These are phyloP conservation scores for Ispidina picta DNA, from an alignment of 2,797 vertebrate species.

Conservation along the genomic window DNA sequence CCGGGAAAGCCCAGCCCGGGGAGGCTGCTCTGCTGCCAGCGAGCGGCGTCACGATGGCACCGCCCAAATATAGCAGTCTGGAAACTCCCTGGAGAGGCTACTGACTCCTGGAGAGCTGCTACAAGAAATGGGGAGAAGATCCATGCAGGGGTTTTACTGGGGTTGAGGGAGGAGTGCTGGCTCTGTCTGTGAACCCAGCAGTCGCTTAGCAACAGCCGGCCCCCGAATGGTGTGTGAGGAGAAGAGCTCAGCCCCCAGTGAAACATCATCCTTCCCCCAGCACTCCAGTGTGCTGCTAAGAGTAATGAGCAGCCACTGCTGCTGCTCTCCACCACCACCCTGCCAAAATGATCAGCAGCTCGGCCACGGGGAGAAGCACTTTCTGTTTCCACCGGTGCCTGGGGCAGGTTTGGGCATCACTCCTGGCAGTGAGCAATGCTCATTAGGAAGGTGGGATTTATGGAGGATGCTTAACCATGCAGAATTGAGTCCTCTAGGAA, in stretches of 20 bases:
- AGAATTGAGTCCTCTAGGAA: not conserved
- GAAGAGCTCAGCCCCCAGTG: not conserved
- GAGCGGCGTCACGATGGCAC: rapidly evolving
- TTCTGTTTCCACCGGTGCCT: not conserved
- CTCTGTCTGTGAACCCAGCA: conserved; percentile 74
- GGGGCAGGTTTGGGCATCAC: not conserved
- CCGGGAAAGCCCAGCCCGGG: not conserved
- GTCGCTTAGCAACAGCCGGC: conserved; percentile 82
- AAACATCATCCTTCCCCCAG: not conserved
- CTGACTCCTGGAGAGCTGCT: not conserved
- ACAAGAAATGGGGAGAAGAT: not conserved
- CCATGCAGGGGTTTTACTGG: not conserved
- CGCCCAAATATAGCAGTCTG: not conserved
- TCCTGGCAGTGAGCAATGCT: not conserved
- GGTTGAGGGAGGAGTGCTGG: conserved; percentile 72
- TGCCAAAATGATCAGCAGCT: not conserved
- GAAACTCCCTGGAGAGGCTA: not conserved
- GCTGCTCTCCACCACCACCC: not conserved
- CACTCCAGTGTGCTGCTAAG: not conserved
- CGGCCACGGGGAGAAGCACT: not conserved
- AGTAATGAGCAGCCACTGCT: not conserved
- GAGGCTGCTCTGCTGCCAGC: not conserved
- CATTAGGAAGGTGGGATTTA: not conserved
- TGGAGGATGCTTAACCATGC: not conserved
- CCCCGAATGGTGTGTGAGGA: conserved; percentile 68